Percentiles rank a stretch among this genome's conserved stretches.
Evolutionary conservation across 2,888 invertebrate genomes (phyloP).

Genomic region (Argyresthia goedartella): DNA sequence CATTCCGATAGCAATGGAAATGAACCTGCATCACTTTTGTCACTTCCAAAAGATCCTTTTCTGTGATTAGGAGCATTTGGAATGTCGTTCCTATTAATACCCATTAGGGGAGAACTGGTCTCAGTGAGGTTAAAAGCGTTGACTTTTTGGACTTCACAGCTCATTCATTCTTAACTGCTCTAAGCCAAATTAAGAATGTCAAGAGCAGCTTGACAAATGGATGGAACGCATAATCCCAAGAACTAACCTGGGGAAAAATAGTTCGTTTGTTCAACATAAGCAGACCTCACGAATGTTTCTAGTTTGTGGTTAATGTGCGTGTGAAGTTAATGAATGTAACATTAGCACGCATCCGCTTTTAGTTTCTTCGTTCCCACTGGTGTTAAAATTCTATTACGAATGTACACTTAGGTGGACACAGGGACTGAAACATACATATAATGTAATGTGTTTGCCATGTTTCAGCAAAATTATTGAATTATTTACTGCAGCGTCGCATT

Average conservation of each 20-base stretch:
- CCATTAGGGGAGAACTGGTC: constrained; percentile 25
- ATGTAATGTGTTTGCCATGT: too few species aligned
- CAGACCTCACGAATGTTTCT: too few species aligned
- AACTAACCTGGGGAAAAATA: constrained; percentile 2
- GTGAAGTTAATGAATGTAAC: constrained; percentile 42
- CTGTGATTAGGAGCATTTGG: constrained; percentile 16
- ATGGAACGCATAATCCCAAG: constrained; percentile 12
- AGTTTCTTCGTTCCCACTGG: constrained; percentile 34
- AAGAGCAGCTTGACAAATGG: constrained; percentile 15
- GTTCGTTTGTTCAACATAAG: too few species aligned
- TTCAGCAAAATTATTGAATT: too few species aligned
- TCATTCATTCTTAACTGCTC: constrained; percentile 25
- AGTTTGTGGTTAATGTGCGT: constrained; percentile 17
- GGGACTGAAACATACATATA: too few species aligned
- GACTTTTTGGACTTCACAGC: constrained; percentile 12
- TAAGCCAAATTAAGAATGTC: constrained; percentile 29
- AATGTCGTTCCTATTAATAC: constrained; percentile 28
- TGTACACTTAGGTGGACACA: too few species aligned
- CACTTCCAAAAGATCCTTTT: constrained; percentile 15
- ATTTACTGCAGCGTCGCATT: too few species aligned
- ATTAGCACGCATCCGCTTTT: constrained; percentile 38
- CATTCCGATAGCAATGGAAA: background rate
- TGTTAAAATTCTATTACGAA: background rate
- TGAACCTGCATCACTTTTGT: background rate
- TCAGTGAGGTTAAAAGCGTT: constrained; percentile 19